A percentile compares a stretch with the other conserved stretches of the same genome.
phyloP scores from a whole-genome alignment of 2,888 invertebrate genomes.

The Thera obeliscata region DNA sequence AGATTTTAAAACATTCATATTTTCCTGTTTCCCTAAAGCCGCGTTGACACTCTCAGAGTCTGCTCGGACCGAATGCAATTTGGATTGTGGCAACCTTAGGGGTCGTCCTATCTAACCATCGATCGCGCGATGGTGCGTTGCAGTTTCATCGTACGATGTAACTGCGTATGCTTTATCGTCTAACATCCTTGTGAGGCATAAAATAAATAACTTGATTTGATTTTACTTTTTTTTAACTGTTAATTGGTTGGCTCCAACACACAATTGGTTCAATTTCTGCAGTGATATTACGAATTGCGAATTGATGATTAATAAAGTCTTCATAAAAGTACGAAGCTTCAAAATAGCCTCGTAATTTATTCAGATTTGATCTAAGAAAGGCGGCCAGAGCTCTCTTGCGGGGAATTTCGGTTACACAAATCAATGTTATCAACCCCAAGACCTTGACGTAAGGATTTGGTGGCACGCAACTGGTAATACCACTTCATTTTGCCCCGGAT shows the following conservation, averaged over 20 bases:
- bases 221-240: too few species aligned
- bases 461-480: conserved; percentile 58
- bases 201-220: too few species aligned
- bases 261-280: neutral
- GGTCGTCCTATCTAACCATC: too few species aligned
- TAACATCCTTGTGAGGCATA: too few species aligned
- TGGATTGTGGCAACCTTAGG: too few species aligned
- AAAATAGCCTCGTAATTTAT: conserved; percentile 15
- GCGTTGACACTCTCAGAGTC: too few species aligned
- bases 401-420: conserved; percentile 51
- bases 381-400: conserved; percentile 38
- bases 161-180: too few species aligned
- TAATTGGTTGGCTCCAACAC: too few species aligned
- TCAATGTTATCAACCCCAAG: conserved; percentile 57
- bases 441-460: conserved; percentile 53
- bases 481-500: conserved; percentile 26
- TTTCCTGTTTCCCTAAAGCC: neutral
- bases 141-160: too few species aligned
- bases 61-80: too few species aligned
- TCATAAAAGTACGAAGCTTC: conserved; percentile 10
- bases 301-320: neutral
- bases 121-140: too few species aligned
- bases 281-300: neutral
- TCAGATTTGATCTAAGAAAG: conserved; percentile 27
- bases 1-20: neutral